A percentile compares a stretch with the other conserved stretches of the same genome.
phyloP scores from a whole-genome alignment of 23 tunicate species.

The Halocynthia aurantium region DNA sequence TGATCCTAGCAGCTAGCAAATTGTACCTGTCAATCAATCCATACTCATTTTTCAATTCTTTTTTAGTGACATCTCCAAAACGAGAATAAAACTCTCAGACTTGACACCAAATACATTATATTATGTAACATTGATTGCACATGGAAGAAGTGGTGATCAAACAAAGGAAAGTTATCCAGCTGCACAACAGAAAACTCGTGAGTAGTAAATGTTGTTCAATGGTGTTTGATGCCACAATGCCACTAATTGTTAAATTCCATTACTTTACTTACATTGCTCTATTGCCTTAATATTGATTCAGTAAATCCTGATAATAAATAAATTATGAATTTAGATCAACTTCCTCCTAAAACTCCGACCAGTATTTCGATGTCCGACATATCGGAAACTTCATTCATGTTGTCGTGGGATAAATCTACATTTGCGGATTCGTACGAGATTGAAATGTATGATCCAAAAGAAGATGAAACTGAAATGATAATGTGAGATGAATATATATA shows the following conservation, averaged over 20 bases:
- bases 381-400: constrained; percentile 7
- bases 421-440: constrained; percentile 7
- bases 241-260: no score
- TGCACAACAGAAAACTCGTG: constrained; percentile 18
- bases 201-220: not conserved
- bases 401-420: constrained; percentile 3
- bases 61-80: constrained; percentile 9
- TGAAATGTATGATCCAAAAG: not conserved
- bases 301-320: no score
- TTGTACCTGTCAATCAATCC: no score
- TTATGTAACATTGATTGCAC: constrained; percentile 47
- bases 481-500: not conserved
- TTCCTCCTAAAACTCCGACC: constrained; percentile 7
- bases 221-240: not conserved
- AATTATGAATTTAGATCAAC: not conserved
- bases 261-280: no score
- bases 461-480: not conserved
- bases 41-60: no score
- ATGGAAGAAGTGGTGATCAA: constrained; percentile 41
- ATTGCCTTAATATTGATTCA: no score
- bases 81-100: not conserved
- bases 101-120: constrained; percentile 36
- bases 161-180: constrained; percentile 59
- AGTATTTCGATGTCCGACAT: not conserved
- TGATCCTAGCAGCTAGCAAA: no score